Evolutionary conservation across 1,140 invertebrate species (phyloP).

Genomic region (Zaprionus ghesquierei): DNA sequence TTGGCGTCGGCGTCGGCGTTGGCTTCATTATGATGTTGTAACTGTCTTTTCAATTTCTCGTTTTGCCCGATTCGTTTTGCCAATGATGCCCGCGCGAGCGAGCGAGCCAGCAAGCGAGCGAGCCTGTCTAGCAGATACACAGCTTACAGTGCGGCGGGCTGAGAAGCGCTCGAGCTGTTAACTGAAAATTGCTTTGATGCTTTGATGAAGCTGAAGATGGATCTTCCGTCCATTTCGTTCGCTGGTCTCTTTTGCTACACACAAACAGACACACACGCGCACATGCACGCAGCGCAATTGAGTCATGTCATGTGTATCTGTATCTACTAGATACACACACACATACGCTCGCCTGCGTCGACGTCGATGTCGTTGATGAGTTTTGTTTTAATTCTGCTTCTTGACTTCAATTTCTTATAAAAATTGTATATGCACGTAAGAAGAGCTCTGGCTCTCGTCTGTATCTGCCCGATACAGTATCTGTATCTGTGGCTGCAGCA

Average conservation of each 20-base stretch:
- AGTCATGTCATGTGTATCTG: conserved; percentile 44
- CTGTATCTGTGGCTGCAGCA: conserved; percentile 36
- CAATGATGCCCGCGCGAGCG: conserved; percentile 43
- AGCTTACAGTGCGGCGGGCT: conserved; percentile 26
- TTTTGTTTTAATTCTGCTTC: conserved; percentile 81
- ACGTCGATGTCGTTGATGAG: conserved; percentile 63
- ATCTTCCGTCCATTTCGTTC: conserved; percentile 48
- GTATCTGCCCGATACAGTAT: conserved; percentile 30
- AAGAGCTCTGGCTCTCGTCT: conserved; percentile 26
- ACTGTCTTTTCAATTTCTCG: conserved; percentile 80
- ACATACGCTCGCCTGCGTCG: conserved; percentile 32
- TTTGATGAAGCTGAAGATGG: conserved; percentile 64
- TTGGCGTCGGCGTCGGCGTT: background rate
- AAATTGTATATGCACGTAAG: conserved; percentile 75
- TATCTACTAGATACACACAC: conserved; percentile 22
- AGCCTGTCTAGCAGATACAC: conserved; percentile 54
- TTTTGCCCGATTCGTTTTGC: conserved; percentile 78
- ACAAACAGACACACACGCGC: conserved; percentile 10
- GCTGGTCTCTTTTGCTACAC: conserved; percentile 1
- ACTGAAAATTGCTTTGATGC: conserved; percentile 59
- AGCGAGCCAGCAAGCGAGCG: conserved; percentile 15
- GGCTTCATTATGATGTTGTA: conserved; percentile 75
- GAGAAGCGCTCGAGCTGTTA: conserved; percentile 47
- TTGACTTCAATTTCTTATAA: conserved; percentile 81
- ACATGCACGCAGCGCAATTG: conserved; percentile 40